These are phyloP conservation scores for Pseudopipra pipra DNA, from an alignment of 2,113 vertebrate species.

Conservation along the genomic window DNA sequence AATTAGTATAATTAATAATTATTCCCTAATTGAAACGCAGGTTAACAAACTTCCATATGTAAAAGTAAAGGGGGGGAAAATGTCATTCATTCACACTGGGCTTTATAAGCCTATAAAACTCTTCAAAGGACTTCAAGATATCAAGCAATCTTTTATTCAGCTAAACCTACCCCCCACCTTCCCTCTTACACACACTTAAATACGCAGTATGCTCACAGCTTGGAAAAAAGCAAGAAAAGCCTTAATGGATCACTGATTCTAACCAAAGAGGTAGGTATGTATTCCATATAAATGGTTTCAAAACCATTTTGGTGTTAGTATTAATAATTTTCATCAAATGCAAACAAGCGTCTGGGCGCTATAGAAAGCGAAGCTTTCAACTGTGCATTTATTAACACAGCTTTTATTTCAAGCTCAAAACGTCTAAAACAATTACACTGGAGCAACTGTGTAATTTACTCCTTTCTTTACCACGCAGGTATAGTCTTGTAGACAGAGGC, in stretches of 20 bases:
- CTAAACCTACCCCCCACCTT: slow-evolving; percentile 83
- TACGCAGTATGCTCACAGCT: slow-evolving; percentile 80
- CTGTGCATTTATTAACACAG: slow-evolving; percentile 67
- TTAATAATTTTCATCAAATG: slow-evolving; percentile 77
- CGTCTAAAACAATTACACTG: slow-evolving; percentile 71
- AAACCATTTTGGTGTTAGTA: slow-evolving; percentile 77
- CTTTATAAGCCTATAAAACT: slow-evolving; percentile 86
- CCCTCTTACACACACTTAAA: slow-evolving; percentile 80
- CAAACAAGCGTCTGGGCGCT: slow-evolving; percentile 69
- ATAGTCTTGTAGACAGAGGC: slow-evolving; percentile 27
- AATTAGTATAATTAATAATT: slow-evolving; percentile 82
- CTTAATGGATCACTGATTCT: slow-evolving; percentile 83
- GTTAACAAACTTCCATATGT: slow-evolving; percentile 79
- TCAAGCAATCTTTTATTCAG: slow-evolving; percentile 85
- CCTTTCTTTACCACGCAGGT: slow-evolving; percentile 51
- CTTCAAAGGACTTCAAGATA: slow-evolving; percentile 83
- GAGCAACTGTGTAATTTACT: slow-evolving; percentile 41
- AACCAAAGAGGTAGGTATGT: slow-evolving; percentile 76
- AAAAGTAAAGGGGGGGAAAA: slow-evolving; percentile 71
- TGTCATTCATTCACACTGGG: slow-evolving; percentile 76
- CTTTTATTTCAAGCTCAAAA: slow-evolving; percentile 76
- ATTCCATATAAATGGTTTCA: slow-evolving; percentile 72
- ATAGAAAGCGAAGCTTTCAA: slow-evolving; percentile 55
- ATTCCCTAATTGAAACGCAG: slow-evolving; percentile 76
- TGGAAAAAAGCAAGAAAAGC: slow-evolving; percentile 76